Evolutionary conservation across 2,113 vertebrate genomes (phyloP).

Genomic region (Anarrhichthys ocellatus): DNA sequence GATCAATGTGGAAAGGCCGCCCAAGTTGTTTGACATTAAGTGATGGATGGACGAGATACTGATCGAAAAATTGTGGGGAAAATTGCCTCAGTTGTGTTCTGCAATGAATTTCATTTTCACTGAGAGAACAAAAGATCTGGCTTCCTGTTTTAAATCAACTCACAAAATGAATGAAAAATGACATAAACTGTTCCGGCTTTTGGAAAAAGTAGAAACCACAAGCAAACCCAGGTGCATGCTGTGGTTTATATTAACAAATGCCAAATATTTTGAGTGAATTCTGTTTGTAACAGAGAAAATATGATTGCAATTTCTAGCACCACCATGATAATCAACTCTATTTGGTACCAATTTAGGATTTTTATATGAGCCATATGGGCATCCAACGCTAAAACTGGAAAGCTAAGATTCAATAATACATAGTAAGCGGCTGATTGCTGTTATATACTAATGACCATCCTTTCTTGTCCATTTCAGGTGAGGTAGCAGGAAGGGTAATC

Average conservation of each 20-base stretch:
- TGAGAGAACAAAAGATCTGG: conserved; percentile 8
- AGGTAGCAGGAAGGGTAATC: background rate
- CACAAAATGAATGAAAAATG: conserved; percentile 20
- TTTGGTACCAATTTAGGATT: background rate
- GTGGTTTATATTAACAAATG: background rate
- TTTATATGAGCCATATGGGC: background rate
- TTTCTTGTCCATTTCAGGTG: background rate
- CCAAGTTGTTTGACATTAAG: conserved; percentile 59
- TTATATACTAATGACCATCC: background rate
- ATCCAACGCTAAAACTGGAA: background rate
- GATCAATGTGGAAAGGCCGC: conserved; percentile 33
- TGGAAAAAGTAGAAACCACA: background rate
- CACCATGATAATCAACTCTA: background rate
- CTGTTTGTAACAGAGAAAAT: background rate
- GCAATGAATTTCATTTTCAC: conserved; percentile 30
- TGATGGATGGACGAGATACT: conserved; percentile 66
- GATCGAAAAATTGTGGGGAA: conserved; percentile 41
- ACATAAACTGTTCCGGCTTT: conserved; percentile 7
- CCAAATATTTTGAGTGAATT: background rate
- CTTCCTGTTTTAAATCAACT: conserved; percentile 19
- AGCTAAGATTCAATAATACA: background rate
- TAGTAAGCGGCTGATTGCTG: background rate
- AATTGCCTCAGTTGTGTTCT: conserved; percentile 7
- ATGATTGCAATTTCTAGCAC: conserved; percentile 15
- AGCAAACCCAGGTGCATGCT: conserved; percentile 1